These are phyloP conservation scores for Syngnathus rostellatus DNA, from an alignment of 2,797 vertebrate species.

Conservation along the genomic window DNA sequence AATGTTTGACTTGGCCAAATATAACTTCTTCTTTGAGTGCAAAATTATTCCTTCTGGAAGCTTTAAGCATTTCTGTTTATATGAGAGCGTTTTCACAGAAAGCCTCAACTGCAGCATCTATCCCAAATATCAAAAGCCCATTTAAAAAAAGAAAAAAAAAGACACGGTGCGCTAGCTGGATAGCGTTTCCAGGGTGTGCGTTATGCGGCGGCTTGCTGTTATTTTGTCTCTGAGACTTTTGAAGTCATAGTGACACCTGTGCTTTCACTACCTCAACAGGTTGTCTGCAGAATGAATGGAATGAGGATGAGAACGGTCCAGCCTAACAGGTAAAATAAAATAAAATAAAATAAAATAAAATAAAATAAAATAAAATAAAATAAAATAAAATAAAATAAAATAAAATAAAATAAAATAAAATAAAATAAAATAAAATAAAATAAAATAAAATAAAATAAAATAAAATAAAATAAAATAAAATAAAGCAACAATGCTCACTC, in stretches of 20 bases:
- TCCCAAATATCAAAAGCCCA: neutral
- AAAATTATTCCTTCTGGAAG: neutral
- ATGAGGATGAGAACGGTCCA: no score
- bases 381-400: no score
- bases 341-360: no score
- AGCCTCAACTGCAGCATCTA: neutral
- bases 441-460: no score
- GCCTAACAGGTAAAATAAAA: neutral
- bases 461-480: no score
- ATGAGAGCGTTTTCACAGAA: neutral
- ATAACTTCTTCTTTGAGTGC: conserved; percentile 8
- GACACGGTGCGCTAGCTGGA: neutral
- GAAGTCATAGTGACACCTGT: neutral
- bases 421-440: neutral
- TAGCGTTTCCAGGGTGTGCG: neutral
- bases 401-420: no score
- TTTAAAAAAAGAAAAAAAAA: neutral
- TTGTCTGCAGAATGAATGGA: neutral
- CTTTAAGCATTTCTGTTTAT: neutral
- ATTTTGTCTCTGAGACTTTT: neutral
- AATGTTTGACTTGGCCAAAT: conserved; percentile 19
- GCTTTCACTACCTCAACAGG: neutral
- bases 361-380: no score
- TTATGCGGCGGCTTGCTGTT: neutral
- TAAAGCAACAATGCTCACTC: neutral